These are phyloP conservation scores for Cheracebus regulus DNA, from an alignment of 2,797 vertebrate species.

Conservation along the genomic window DNA sequence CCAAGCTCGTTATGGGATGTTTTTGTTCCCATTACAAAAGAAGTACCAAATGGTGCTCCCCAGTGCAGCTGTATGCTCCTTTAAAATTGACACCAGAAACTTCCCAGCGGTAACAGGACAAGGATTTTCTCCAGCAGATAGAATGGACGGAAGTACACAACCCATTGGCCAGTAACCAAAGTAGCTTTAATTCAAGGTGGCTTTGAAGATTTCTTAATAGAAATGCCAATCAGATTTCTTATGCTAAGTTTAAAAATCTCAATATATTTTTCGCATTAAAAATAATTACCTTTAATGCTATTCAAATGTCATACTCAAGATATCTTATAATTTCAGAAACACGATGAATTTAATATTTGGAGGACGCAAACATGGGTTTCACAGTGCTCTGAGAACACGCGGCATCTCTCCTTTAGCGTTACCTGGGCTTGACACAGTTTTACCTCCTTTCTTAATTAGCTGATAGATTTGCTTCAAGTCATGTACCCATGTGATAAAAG, in stretches of 20 bases:
- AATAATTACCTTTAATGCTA: neutral
- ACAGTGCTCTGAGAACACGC: neutral
- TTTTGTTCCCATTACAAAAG: neutral
- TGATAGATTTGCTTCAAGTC: conserved; percentile 54
- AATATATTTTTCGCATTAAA: neutral
- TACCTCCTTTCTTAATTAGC: conserved; percentile 65
- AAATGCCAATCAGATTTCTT: neutral
- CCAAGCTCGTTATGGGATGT: neutral
- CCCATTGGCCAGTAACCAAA: neutral
- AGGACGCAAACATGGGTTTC: neutral
- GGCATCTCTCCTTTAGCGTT: neutral
- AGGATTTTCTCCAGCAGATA: neutral
- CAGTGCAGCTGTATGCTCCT: neutral
- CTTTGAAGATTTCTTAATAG: conserved; percentile 29
- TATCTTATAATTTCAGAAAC: neutral
- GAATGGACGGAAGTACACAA: neutral
- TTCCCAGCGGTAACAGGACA: neutral
- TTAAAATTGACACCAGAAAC: neutral
- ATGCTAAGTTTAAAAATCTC: neutral
- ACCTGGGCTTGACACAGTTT: neutral
- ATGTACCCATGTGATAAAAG: conserved; percentile 46
- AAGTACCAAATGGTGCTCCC: neutral
- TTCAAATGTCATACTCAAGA: neutral
- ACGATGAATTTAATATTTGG: neutral
- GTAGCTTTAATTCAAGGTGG: neutral